A percentile compares a stretch with the other conserved stretches of the same genome.
Conservation (phyloP, 2,113 vertebrate species). For the Monopterus albus region DNA sequence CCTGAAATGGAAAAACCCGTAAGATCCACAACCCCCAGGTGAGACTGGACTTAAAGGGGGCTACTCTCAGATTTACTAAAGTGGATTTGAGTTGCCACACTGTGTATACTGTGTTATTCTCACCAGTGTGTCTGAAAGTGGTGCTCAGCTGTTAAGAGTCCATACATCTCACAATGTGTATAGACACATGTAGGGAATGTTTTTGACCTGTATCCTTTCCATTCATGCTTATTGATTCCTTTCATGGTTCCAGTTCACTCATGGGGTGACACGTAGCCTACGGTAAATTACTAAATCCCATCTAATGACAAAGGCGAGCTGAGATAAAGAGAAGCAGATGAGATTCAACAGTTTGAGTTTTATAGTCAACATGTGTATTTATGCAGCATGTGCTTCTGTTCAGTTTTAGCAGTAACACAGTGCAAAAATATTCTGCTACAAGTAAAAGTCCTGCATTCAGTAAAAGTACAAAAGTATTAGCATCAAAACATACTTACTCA, state of each 20-base stretch:
- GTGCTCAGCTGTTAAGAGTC: neutral
- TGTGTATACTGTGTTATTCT: slow-evolving; percentile 2
- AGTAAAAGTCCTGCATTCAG: too few species aligned
- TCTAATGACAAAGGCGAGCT: neutral
- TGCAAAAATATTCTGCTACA: too few species aligned
- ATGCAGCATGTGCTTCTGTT: neutral
- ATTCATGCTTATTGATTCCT: neutral
- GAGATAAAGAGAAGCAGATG: slow-evolving; percentile 17
- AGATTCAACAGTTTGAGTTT: slow-evolving; percentile 9
- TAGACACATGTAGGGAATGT: neutral
- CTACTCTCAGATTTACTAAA: slow-evolving; percentile 23
- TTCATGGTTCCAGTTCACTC: too few species aligned
- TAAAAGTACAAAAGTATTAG: too few species aligned
- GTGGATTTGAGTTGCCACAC: neutral
- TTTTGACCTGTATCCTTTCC: neutral
- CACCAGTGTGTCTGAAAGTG: neutral
- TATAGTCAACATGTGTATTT: neutral
- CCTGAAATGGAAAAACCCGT: slow-evolving; percentile 5
- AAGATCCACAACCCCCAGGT: slow-evolving; percentile 3
- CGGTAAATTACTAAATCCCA: too few species aligned
- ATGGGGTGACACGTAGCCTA: too few species aligned
- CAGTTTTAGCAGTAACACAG: too few species aligned
- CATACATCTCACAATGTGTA: too few species aligned
- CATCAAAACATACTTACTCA: too few species aligned
- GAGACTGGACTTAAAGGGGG: slow-evolving; percentile 9